Evolutionary conservation across 2,797 vertebrate species (phyloP).

Genomic region (Chloroceryle amazona): DNA sequence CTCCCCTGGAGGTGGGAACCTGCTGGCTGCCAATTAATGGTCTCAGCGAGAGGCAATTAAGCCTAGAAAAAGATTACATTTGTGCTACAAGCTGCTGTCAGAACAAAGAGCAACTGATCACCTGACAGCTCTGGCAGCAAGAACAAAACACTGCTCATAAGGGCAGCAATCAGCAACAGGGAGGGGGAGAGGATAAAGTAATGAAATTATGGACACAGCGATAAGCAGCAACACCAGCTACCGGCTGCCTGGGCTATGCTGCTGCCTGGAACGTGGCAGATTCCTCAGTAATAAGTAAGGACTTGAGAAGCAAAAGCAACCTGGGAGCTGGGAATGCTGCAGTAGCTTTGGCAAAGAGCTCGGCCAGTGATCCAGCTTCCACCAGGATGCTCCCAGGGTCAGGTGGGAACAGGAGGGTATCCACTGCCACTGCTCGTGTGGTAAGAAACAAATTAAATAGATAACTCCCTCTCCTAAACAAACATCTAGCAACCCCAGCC

Average conservation of each 20-base stretch:
- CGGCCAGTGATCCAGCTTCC: neutral
- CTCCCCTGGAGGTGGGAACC: neutral
- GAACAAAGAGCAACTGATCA: slow-evolving; percentile 47
- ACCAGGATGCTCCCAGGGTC: rapidly evolving
- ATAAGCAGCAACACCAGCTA: neutral
- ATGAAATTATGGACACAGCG: neutral
- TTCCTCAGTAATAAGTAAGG: neutral
- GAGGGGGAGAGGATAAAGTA: neutral
- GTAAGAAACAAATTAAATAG: neutral
- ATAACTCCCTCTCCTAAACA: neutral
- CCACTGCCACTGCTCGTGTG: rapidly evolving
- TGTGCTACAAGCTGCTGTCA: neutral
- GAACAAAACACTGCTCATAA: neutral
- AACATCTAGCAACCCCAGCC: no score
- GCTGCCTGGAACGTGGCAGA: neutral
- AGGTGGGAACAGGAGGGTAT: neutral
- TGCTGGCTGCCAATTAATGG: neutral
- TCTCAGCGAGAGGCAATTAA: neutral
- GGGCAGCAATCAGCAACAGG: neutral
- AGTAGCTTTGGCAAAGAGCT: neutral
- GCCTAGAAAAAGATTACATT: neutral
- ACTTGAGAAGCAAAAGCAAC: neutral
- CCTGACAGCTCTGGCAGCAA: neutral
- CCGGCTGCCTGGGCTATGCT: neutral
- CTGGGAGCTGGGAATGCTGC: neutral